Conservation (phyloP, 2,797 vertebrate species). For the Molossus molossus region DNA sequence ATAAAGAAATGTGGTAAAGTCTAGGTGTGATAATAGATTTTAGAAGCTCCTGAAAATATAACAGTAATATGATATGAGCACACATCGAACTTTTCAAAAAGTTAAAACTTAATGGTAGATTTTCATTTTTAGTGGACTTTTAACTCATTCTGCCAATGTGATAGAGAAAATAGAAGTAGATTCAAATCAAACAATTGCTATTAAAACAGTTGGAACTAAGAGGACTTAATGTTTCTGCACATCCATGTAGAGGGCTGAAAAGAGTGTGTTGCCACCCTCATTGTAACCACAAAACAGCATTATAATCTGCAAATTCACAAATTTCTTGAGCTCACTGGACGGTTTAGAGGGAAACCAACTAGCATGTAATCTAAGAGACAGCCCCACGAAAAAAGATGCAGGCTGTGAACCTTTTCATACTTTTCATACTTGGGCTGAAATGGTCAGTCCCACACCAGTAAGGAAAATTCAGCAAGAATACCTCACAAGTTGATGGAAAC, state of each 20-base stretch:
- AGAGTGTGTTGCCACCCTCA: background rate
- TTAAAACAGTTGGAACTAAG: background rate
- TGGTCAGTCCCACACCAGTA: background rate
- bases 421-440: background rate
- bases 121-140: background rate
- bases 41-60: background rate
- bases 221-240: background rate
- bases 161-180: background rate
- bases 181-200: background rate
- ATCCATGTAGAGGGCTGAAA: background rate
- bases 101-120: background rate
- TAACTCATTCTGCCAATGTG: background rate
- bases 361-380: background rate
- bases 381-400: background rate
- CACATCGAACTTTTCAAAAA: background rate
- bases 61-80: background rate
- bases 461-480: background rate
- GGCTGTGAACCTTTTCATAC: background rate
- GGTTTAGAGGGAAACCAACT: background rate
- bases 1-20: background rate
- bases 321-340: background rate
- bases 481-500: background rate
- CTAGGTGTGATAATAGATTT: background rate
- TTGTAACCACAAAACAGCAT: background rate
- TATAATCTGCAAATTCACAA: background rate